phyloP scores from a whole-genome alignment of 2,888 invertebrate species.

The Gymnocheta viridis region DNA sequence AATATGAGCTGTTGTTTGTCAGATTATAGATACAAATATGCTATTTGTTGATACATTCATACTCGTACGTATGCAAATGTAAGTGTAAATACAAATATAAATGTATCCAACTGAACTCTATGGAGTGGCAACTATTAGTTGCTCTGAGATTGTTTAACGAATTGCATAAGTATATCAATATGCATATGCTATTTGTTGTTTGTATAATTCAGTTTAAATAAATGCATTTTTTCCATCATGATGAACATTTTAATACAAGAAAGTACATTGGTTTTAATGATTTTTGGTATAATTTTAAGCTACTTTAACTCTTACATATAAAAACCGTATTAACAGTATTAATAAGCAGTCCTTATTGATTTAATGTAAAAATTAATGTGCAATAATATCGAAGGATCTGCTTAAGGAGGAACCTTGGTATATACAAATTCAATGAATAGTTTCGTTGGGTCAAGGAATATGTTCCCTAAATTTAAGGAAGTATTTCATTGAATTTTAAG shows the following conservation, averaged over 20 bases:
- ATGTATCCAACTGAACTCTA: neutral
- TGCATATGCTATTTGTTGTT: constrained; percentile 12
- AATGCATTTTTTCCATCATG: neutral
- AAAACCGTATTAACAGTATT: constrained; percentile 7
- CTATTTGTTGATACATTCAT: neutral
- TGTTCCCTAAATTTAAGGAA: too few relatives aligned
- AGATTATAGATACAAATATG: constrained; percentile 14
- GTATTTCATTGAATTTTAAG: too few relatives aligned
- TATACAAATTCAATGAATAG: too few relatives aligned
- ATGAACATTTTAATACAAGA: neutral
- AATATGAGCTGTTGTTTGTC: constrained; percentile 38
- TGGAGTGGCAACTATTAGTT: constrained; percentile 35
- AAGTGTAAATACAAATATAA: neutral
- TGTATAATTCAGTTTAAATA: neutral
- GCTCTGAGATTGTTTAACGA: constrained; percentile 47
- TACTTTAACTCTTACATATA: constrained; percentile 13
- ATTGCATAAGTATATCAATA: constrained; percentile 46
- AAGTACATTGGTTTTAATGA: constrained; percentile 24
- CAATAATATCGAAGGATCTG: neutral
- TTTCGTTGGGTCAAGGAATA: too few relatives aligned
- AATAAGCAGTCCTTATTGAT: constrained; percentile 4
- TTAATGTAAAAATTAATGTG: neutral
- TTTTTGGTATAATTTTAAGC: constrained; percentile 5
- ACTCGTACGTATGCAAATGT: neutral
- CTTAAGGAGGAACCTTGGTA: too few relatives aligned